Base-by-base conservation (phyloP, 2,113 vertebrate species). In the Poeciliopsis prolifica region DNA sequence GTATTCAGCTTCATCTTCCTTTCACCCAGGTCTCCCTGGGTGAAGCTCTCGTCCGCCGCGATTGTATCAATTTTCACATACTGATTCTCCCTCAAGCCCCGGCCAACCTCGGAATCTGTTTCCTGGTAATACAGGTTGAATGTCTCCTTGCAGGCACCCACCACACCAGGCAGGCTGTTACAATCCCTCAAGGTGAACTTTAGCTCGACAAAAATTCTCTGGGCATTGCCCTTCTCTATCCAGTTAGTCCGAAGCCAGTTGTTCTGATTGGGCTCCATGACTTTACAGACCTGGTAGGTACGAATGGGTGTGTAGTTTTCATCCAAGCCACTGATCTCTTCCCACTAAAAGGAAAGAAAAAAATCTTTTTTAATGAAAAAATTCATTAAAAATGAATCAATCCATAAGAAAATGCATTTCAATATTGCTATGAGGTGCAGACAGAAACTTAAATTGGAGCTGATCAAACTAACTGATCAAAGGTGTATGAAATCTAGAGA, bases 201-300 rank as follows among this genome's bases (percentile, higher is more conserved):
- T 92, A 99, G 94, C 92, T 99, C 98, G 93, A 99, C 96, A 97
- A 99, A 99, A 97, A 99, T 98, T 96, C 98, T 97, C 94, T 98
- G 98, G 89, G 98, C 98, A 87, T 96, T 95, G 83, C 96, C 96
- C 95, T 98, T 99, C 79, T 97, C 96, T 92, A 99, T 97, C 98
- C 98, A 99, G 97, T 98, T 99, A 98, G 98, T 99, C 96, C 98
- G 96, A 91, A 99, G 97, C 98, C 98, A 99, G 95, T 99, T 99
- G 92, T 99, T 99, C 92, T 99, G 98, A 93, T 99, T 99, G 92
- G 98, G 96, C 90, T 99, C 98, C 98, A 99, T 97, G 87, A 99
- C 98, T 93, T 98, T 96, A 95, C 98, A 99, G 89, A 99, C 98
- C 95, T 99, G 98, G 94, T 99, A 99, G 7, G 98, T 99, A 93